Conservation (phyloP, 53 echinoderm and acorn worm genomes). For the Astropecten irregularis region DNA sequence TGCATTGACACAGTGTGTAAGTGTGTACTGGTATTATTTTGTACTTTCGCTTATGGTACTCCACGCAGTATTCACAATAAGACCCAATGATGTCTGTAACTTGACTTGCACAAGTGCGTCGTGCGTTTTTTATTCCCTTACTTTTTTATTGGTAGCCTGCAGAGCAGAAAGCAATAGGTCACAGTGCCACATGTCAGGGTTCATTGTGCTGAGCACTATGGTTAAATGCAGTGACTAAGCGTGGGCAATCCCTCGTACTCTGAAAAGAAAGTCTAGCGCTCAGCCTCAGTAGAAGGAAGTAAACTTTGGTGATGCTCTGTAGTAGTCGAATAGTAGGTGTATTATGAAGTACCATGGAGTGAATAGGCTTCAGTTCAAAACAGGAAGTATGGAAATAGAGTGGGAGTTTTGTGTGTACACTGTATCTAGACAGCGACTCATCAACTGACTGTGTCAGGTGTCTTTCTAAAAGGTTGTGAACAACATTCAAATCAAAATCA, state of each 20-base stretch:
- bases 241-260: background rate
- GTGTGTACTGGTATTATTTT: no score
- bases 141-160: no score
- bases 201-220: no score
- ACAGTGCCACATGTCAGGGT: conserved; percentile 1
- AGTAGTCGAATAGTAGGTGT: background rate
- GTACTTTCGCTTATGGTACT: no score
- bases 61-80: no score
- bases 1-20: background rate
- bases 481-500: no score
- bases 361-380: conserved; percentile 42
- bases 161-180: no score
- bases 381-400: conserved; percentile 35
- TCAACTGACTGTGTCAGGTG: background rate
- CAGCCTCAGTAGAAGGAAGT: conserved; percentile 11
- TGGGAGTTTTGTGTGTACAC: conserved; percentile 11
- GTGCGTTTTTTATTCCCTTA: no score
- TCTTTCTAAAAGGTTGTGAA: no score
- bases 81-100: no score
- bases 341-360: no score
- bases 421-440: background rate
- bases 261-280: background rate
- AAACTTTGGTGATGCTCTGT: background rate
- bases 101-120: no score
- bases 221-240: conserved; percentile 14